Base-by-base conservation (phyloP, 2,888 invertebrate species). In the Unio delphinus region DNA sequence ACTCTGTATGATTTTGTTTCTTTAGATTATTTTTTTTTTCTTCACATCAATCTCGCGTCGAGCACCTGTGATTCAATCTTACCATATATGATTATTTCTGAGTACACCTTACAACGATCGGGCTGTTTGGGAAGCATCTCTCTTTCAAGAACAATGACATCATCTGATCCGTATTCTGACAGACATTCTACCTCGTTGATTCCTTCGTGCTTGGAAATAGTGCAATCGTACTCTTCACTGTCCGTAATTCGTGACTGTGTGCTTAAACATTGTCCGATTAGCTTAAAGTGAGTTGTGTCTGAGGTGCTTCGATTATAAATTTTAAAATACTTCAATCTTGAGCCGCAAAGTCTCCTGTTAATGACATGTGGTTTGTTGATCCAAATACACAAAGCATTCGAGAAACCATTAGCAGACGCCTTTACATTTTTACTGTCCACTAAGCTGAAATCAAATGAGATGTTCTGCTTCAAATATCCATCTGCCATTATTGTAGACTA, bases 331-430 rank as follows among this genome's bases (percentile, higher is more conserved):
- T 67, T 55, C 3, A 84, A 73, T 62, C 79, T 80, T 4, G 83
- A 73, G 0, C 86, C 86, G 73, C 82, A 81, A 8, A 86, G 67
- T 28, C 85, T 72, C 18, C 84, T 72, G 72, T 86, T 86, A 1
- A 83, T 81, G 28, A 85, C 85, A 62, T 86, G 86, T 0, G 86
- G 86, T 73, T 86, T 86, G 69, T 86, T 85, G 56, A 86, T 79
- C 81, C 83, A 86, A 26, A 86, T 78, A 3, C 82, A 78, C 3
- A 84, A 45, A 17, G 86, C 79, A 57, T 79, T 76, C 20, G 74
- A 62, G 69, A 85, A 85, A 6, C 79, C 75, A 30, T 64, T 65
- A 45, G 63, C 30, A 7, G 26, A 58, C 11, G 15, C 45, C 45
- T 45, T 45, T 45, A 15, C 45, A 45, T 45, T 15, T 45, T 45